Base-by-base conservation (phyloP, 2,797 vertebrate genomes). In the Mormyrus hasselquistii region DNA sequence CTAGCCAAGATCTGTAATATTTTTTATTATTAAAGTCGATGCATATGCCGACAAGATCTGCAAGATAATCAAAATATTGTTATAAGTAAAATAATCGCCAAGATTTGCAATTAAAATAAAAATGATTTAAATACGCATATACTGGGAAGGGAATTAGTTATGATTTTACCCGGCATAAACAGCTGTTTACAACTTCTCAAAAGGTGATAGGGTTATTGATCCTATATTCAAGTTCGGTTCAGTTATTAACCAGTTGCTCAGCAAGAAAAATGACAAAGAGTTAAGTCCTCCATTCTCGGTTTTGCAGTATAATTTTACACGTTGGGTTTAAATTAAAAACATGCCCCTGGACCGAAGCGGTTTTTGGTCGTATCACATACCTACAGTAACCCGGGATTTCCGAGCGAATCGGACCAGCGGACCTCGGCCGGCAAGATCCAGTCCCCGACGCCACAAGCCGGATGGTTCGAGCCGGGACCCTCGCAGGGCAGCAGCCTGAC, bases 181-280 rank as follows among this genome's bases (percentile, higher is more conserved):
- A 19, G 69, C 69, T 76, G 34, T 16, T 79, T 79, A 79, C 3
- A 41, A 79, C 41, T 41, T 79, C n/a, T 84, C 82, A 22, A 84
- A 25, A 52, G 82, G 82, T 44, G 8, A 84, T 8, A n/a, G 47
- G n/a, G 7, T 12, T 44, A 49, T 47, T 83, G 44, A 22, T 52
- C 29, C 38, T 7, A 38, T 38, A 47, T 47, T 25, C 19, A 29
- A 10, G 7, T 25, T 84, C 44, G 16, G 44, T n/a, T 22, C 22
- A 10, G 82, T 22, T 44, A 79, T 49, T 44, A 79, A 41, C 34
- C 73, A 44, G 73, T 44, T 79, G 73, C 73, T 22, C 41, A 22
- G 82, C 41, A 84, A 52, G 47, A 49, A 84, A 84, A 84, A 50
- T 29, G 49, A 84, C 82, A 84, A 84, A 84, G 82, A 84, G 82